These are phyloP conservation scores for Ia io DNA, from an alignment of 2,113 vertebrate species.

Conservation along the genomic window DNA sequence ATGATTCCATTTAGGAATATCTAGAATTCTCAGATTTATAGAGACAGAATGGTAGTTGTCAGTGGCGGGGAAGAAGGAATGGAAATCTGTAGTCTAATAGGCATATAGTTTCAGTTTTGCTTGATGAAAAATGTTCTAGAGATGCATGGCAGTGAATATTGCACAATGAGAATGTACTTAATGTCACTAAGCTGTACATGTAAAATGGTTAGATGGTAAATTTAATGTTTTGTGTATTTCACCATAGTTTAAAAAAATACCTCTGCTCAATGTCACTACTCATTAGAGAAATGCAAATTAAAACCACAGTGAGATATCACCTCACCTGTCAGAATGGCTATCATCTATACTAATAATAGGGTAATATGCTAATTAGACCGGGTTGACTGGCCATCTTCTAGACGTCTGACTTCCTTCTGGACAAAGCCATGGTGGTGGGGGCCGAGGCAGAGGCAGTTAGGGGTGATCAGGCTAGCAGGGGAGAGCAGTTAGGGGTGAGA, in stretches of 20 bases:
- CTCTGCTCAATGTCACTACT: neutral
- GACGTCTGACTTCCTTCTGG: too few species aligned
- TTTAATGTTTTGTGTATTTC: neutral
- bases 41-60: neutral
- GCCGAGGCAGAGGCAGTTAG: too few species aligned
- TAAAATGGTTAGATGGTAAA: neutral
- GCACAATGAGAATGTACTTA: neutral
- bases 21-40: neutral
- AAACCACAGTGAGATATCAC: neutral
- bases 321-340: neutral
- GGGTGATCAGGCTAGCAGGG: too few species aligned
- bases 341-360: too few species aligned
- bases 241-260: neutral
- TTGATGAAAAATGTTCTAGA: neutral
- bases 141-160: neutral
- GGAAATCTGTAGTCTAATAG: neutral
- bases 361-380: too few species aligned
- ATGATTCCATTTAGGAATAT: neutral
- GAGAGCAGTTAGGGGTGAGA: too few species aligned
- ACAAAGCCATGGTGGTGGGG: too few species aligned
- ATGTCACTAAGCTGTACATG: neutral
- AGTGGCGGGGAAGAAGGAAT: neutral
- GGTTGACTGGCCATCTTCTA: too few species aligned
- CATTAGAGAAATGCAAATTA: neutral
- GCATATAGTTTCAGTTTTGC: neutral